Conservation (phyloP, 1,140 invertebrate genomes). For the Lutraria rhynchaena region DNA sequence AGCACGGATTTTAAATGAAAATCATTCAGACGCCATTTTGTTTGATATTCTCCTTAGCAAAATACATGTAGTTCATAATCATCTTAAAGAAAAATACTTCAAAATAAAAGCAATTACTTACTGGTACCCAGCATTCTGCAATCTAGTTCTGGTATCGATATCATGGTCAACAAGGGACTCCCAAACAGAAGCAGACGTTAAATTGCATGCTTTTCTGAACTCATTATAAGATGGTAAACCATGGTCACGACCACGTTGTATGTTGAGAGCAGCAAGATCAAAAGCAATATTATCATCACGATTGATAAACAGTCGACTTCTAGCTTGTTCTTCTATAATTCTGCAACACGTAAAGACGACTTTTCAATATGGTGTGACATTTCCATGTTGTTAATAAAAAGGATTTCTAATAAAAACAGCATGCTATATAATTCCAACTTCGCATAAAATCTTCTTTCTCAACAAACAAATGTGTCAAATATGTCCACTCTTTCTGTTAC, state of each 20-base stretch:
- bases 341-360: no score
- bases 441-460: background rate
- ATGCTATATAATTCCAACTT: background rate
- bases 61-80: no score
- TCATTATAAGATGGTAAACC: conserved; percentile 90
- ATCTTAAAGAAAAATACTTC: no score
- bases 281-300: background rate
- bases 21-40: background rate
- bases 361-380: no score
- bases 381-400: no score
- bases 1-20: background rate
- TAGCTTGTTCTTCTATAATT: conserved; percentile 24
- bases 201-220: conserved; percentile 30
- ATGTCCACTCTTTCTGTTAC: background rate
- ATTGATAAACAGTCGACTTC: conserved; percentile 23
- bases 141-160: background rate
- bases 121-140: conserved; percentile 14
- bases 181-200: conserved; percentile 45
- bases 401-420: background rate
- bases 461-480: background rate
- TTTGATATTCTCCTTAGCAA: no score
- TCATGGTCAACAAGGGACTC: background rate
- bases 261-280: conserved; percentile 92
- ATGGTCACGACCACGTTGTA: conserved; percentile 94
- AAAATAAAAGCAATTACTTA: background rate